Conservation (phyloP, 1,140 invertebrate genomes). For the Ptiloglossa arizonensis region DNA sequence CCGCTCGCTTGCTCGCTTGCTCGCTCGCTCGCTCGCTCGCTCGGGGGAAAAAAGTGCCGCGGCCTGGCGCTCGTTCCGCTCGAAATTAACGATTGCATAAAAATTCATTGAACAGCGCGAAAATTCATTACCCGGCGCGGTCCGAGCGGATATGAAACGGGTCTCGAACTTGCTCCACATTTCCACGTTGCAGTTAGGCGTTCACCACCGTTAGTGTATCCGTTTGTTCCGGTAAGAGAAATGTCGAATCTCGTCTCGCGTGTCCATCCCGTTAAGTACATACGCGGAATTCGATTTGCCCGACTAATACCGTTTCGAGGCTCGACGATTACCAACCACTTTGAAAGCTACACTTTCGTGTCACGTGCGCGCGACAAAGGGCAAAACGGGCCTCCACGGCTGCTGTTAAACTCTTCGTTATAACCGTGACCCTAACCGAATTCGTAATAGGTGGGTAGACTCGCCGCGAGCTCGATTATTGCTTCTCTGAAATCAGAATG, state of each 20-base stretch:
- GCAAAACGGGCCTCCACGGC: too few relatives aligned
- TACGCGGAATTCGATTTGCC: slow-evolving; percentile 47
- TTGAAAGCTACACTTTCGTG: slow-evolving; percentile 19
- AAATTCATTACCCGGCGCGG: neutral
- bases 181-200: too few relatives aligned
- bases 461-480: too few relatives aligned
- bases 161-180: neutral
- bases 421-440: too few relatives aligned
- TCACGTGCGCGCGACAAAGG: too few relatives aligned
- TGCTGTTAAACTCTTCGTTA: too few relatives aligned
- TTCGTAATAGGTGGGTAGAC: too few relatives aligned
- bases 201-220: too few relatives aligned
- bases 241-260: slow-evolving; percentile 41
- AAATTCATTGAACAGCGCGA: neutral
- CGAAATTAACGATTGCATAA: neutral
- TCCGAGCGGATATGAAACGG: neutral
- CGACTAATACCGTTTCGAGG: slow-evolving; percentile 59
- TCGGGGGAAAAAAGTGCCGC: neutral
- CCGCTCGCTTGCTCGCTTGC: too few relatives aligned
- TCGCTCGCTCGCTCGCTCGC: too few relatives aligned
- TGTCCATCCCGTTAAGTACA: slow-evolving; percentile 55
- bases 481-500: too few relatives aligned
- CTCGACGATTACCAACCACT: slow-evolving; percentile 43
- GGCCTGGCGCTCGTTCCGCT: neutral
- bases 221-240: slow-evolving; percentile 33